phyloP scores from a whole-genome alignment of 2,113 vertebrate genomes.

The Naja naja region DNA sequence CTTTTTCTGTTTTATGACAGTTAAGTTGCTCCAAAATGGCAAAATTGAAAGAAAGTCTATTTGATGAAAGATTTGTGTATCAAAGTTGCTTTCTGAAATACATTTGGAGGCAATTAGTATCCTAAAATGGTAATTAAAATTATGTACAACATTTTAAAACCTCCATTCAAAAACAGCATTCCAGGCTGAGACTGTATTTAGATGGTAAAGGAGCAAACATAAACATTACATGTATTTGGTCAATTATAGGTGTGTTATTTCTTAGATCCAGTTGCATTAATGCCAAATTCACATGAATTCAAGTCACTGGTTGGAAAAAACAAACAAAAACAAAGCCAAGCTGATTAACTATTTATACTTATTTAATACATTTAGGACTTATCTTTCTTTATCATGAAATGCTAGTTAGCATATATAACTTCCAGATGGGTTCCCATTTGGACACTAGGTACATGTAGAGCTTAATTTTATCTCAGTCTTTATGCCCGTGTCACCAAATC shows the following conservation, averaged over 20 bases:
- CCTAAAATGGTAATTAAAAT: neutral
- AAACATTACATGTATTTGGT: neutral
- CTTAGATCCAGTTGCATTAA: neutral
- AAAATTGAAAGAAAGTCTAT: neutral
- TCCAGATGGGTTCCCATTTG: neutral
- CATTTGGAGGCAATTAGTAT: neutral
- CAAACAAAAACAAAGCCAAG: neutral
- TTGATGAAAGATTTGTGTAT: neutral
- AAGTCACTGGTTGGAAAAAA: neutral
- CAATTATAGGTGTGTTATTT: neutral
- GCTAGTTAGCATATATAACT: neutral
- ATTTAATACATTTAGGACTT: neutral
- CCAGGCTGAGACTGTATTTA: neutral
- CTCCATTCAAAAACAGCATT: too few relatives aligned
- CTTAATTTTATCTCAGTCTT: neutral
- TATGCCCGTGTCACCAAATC: too few relatives aligned
- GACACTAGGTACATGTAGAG: neutral
- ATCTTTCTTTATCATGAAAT: neutral
- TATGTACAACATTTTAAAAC: neutral
- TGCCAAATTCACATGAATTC: neutral
- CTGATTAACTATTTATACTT: neutral
- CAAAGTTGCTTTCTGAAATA: neutral
- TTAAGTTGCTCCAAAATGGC: neutral
- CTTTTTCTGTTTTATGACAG: neutral
- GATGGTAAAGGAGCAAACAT: neutral